These are phyloP conservation scores for Premnoplex brunnescens DNA, from an alignment of 2,797 vertebrate genomes.

Conservation along the genomic window DNA sequence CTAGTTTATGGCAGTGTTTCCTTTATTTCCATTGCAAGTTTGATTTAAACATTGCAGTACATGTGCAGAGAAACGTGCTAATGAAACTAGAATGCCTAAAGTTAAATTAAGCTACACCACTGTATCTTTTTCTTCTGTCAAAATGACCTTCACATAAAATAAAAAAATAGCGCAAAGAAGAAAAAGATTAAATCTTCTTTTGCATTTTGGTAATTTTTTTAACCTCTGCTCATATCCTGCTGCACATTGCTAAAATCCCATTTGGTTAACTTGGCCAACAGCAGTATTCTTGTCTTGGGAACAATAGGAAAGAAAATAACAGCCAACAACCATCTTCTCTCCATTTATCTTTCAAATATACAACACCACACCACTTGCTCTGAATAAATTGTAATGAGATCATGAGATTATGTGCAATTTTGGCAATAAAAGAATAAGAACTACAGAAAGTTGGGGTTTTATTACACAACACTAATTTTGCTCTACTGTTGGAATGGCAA, in stretches of 20 bases:
- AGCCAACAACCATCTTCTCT: not conserved
- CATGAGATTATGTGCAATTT: not conserved
- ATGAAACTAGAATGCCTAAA: not conserved
- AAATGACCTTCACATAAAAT: not conserved
- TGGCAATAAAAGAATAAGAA: not conserved
- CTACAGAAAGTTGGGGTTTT: not conserved
- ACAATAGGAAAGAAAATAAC: not conserved
- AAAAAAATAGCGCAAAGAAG: not conserved
- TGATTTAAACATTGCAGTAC: not conserved
- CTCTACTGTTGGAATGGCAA: not conserved
- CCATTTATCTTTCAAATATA: not conserved
- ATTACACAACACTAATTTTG: not conserved
- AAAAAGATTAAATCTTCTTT: not conserved
- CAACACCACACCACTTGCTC: not conserved
- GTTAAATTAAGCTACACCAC: not conserved
- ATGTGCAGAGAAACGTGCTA: not conserved
- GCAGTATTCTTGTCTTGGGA: not conserved
- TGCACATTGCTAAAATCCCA: not conserved
- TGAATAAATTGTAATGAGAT: not conserved
- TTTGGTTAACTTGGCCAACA: not conserved
- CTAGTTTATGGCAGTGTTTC: constrained; percentile 16
- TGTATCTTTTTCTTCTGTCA: not conserved
- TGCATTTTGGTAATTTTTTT: not conserved
- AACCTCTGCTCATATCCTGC: not conserved
- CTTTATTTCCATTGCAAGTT: constrained; percentile 4